These are phyloP conservation scores for Eurois occulta DNA, from an alignment of 2,888 invertebrate species.

Conservation along the genomic window DNA sequence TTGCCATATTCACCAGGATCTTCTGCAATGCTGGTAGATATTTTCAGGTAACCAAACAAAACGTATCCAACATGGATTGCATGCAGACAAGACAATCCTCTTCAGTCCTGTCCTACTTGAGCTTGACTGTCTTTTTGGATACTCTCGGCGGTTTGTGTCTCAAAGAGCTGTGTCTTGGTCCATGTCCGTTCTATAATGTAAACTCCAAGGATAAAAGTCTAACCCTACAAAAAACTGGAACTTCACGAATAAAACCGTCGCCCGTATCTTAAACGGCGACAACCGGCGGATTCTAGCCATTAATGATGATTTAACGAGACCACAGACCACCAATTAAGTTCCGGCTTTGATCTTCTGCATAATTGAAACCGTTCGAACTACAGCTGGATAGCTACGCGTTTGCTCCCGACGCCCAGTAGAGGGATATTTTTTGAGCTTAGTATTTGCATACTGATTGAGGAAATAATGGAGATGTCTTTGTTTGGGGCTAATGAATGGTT, in stretches of 20 bases:
- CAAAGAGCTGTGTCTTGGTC: not conserved
- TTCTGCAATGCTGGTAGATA: not conserved
- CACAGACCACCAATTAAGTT: constrained; percentile 71
- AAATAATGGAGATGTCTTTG: not conserved
- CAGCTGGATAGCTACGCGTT: constrained; percentile 22
- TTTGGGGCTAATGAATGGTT: not conserved
- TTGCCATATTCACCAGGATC: not conserved
- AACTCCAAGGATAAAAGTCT: constrained; percentile 1
- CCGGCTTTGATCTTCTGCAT: constrained; percentile 72
- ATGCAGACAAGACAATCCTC: not conserved
- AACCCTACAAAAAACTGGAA: not conserved
- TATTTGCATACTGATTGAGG: constrained; percentile 15
- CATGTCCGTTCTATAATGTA: not conserved
- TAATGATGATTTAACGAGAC: constrained; percentile 72
- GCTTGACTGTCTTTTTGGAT: not conserved
- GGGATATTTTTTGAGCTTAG: constrained; percentile 38
- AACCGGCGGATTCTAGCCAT: constrained; percentile 52
- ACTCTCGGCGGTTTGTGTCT: not conserved
- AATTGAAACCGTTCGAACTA: constrained; percentile 67
- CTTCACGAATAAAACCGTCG: constrained; percentile 16
- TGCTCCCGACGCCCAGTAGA: constrained; percentile 13
- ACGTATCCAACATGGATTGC: not conserved
- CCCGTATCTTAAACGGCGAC: constrained; percentile 60
- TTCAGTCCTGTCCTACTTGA: not conserved
- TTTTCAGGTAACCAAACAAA: not conserved